Base-by-base conservation (phyloP, 2,113 vertebrate genomes). In the Phyllostomus hastatus region DNA sequence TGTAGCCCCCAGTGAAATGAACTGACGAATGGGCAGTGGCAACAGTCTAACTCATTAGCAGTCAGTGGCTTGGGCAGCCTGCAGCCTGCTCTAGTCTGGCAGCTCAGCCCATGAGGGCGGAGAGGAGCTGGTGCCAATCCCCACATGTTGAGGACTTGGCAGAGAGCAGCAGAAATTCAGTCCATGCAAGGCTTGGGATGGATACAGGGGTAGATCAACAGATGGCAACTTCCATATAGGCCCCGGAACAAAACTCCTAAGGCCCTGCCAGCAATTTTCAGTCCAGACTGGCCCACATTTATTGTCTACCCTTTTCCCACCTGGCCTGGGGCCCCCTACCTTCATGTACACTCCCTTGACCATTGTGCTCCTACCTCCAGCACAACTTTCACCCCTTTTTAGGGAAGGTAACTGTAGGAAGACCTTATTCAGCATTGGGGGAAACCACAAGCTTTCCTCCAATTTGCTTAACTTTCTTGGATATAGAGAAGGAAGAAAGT, bases 51-150 rank as follows among this genome's bases (percentile, higher is more conserved):
- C 66, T 9, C 0, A 57, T 94, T 24, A 41, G 81, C 88, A 90
- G 95, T 76, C 94, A 69, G 46, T 50, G 78, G 76, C 38, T 95
- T 0, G 3, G 83, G 69, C 83, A 72, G 82, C 79, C 81, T 19
- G 61, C 50, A 57, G 48, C 69, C 57, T 83, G 67, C 90, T 70
- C 72, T 24, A n/a, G 43, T 38, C 86, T 4, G 28, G 11, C 41
- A 70, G 78, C n/a, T 78, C 69, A 83, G 72, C 88, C 35, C 80
- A 17, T 73, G 33, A 59, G 86, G 87, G 87, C 85, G 87, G 75
- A 89, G 46, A 90, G 69, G 50, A 83, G 69, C 31, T 70, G 48
- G 70, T 91, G 73, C 91, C 78, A 91, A 95, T 84, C 64, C 70
- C 81, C 72, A 79, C 81, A 61, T 11, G 41, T 82, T 15, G 33